Conservation (phyloP, 2,888 invertebrate genomes). For the Trissoscelio sp. region DNA sequence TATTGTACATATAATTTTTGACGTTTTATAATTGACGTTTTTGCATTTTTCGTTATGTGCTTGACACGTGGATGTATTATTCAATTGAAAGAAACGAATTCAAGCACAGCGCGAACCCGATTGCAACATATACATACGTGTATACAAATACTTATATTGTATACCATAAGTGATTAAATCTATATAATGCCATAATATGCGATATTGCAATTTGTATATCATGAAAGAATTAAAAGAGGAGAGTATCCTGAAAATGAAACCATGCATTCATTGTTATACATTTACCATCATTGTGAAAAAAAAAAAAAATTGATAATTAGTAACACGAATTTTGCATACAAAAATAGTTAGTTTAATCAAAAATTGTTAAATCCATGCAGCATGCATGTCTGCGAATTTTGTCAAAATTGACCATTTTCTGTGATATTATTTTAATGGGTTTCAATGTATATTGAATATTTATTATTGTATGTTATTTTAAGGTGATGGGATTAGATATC, state of each 20-base stretch:
- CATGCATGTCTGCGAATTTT: slow-evolving; percentile 8
- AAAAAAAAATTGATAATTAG: background rate
- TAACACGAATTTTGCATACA: too few species aligned
- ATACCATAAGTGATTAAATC: slow-evolving; percentile 77
- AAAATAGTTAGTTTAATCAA: too few species aligned
- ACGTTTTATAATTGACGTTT: background rate
- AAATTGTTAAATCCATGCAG: slow-evolving; percentile 1
- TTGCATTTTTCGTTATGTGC: too few species aligned
- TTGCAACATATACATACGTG: slow-evolving; percentile 78
- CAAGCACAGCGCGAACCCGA: slow-evolving; percentile 70
- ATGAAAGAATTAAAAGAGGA: slow-evolving; percentile 81
- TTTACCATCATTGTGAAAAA: slow-evolving; percentile 64
- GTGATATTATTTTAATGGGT: slow-evolving; percentile 13
- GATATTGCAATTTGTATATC: slow-evolving; percentile 82
- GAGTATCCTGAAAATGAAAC: slow-evolving; percentile 75
- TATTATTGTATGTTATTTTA: slow-evolving; percentile 12
- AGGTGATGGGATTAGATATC: slow-evolving; percentile 45
- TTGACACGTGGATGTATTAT: too few species aligned
- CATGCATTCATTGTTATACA: slow-evolving; percentile 49
- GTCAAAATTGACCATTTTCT: background rate
- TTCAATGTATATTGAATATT: background rate
- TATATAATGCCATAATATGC: slow-evolving; percentile 81
- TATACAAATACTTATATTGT: slow-evolving; percentile 77
- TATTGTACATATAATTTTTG: slow-evolving; percentile 23
- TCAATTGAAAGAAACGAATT: slow-evolving; percentile 58